These are phyloP conservation scores for Schlechtendalia chinensis DNA, from an alignment of 1,140 invertebrate genomes.

Conservation along the genomic window DNA sequence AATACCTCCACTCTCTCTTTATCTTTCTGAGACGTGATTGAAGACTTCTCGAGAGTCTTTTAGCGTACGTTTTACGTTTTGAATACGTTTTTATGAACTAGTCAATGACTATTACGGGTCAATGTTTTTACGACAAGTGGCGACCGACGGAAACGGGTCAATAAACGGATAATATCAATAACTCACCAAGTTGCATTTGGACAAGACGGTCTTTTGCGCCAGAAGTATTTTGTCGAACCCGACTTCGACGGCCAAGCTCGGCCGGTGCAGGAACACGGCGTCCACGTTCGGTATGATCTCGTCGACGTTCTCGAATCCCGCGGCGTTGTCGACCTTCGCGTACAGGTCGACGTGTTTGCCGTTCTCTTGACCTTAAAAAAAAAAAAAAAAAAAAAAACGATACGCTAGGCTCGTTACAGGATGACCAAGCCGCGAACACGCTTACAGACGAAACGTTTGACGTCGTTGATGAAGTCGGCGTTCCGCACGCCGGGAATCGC, in stretches of 20 bases:
- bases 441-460: background rate
- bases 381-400: too few species aligned
- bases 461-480: background rate
- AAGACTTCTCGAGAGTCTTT: too few species aligned
- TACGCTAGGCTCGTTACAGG: too few species aligned
- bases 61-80: too few species aligned
- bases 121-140: too few species aligned
- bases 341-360: background rate
- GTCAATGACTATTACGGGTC: too few species aligned
- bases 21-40: too few species aligned
- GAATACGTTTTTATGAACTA: too few species aligned
- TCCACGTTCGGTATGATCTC: background rate
- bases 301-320: slow-evolving; percentile 18
- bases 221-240: slow-evolving; percentile 7
- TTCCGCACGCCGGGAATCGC: slow-evolving; percentile 1
- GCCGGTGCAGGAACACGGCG: slow-evolving; percentile 1
- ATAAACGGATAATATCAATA: background rate
- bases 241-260: slow-evolving; percentile 7
- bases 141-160: background rate
- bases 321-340: background rate
- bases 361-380: background rate
- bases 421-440: background rate
- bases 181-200: slow-evolving; percentile 35
- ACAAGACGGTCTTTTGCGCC: slow-evolving; percentile 19
- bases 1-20: too few species aligned